Evolutionary conservation across 2,797 vertebrate genomes (phyloP).

Genomic region (Peromyscus attwateri): DNA sequence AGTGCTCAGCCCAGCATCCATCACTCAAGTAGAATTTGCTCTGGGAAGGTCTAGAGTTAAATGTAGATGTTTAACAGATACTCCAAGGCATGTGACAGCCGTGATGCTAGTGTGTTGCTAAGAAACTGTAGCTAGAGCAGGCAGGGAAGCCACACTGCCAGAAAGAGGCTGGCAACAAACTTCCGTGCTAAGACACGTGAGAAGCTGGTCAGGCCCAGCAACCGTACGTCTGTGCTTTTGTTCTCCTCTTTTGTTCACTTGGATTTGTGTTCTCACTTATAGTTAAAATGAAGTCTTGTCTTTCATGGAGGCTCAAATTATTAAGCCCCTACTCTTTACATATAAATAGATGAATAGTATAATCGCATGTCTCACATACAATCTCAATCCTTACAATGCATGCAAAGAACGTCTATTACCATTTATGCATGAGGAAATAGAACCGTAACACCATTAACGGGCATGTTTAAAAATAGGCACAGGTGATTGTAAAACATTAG

Average conservation of each 20-base stretch:
- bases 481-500: not conserved
- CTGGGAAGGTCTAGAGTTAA: not conserved
- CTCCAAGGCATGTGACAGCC: accelerated
- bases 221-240: not conserved
- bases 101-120: not conserved
- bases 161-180: not conserved
- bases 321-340: not conserved
- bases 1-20: not conserved
- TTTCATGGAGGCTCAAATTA: not conserved
- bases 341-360: not conserved
- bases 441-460: not conserved
- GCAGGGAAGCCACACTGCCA: not conserved
- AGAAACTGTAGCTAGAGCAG: not conserved
- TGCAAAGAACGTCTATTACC: not conserved
- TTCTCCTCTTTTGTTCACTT: not conserved
- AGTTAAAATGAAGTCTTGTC: not conserved
- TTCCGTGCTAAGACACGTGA: not conserved
- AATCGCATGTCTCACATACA: not conserved
- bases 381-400: not conserved
- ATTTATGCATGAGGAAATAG: not conserved
- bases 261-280: not conserved
- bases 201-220: not conserved
- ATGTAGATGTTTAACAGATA: too few relatives aligned
- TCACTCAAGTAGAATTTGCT: too few relatives aligned
- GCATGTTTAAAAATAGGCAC: not conserved